Conservation (phyloP, 2,888 invertebrate genomes). For the Timema podura region DNA sequence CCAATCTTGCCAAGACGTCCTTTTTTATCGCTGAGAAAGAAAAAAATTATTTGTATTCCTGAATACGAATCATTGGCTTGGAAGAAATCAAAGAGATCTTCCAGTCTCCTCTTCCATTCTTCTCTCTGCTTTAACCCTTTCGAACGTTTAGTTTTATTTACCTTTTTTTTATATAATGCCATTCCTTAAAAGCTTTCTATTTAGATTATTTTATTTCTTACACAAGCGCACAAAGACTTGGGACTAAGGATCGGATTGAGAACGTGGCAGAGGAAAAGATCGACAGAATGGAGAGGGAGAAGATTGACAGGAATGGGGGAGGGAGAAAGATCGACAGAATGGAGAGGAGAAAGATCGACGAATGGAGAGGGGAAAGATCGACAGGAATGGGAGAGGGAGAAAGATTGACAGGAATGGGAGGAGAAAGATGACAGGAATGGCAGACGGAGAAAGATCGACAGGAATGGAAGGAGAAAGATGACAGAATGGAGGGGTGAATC, state of each 20-base stretch:
- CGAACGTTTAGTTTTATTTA: no score
- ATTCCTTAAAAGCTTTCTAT: no score
- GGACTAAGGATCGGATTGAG: background rate
- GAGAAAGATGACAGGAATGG: background rate
- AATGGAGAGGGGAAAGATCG: background rate
- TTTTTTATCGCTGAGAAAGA: no score
- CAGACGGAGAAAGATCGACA: background rate
- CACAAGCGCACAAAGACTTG: no score
- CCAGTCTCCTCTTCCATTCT: no score
- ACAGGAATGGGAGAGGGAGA: background rate
- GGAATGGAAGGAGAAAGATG: background rate
- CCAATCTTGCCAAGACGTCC: no score
- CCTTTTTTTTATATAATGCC: no score
- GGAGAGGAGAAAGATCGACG: background rate
- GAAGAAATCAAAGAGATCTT: no score
- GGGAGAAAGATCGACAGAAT: background rate
- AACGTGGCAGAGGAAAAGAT: background rate
- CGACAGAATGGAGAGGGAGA: background rate
- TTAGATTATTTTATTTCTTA: no score
- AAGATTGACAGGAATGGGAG: background rate
- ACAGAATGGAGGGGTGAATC: background rate
- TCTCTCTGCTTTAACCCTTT: no score
- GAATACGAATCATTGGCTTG: no score
- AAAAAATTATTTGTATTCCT: no score
- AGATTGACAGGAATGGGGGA: background rate